Percentiles rank a stretch among this genome's conserved stretches.
phyloP scores from a whole-genome alignment of 2,113 vertebrate genomes.

The Chamaea fasciata region DNA sequence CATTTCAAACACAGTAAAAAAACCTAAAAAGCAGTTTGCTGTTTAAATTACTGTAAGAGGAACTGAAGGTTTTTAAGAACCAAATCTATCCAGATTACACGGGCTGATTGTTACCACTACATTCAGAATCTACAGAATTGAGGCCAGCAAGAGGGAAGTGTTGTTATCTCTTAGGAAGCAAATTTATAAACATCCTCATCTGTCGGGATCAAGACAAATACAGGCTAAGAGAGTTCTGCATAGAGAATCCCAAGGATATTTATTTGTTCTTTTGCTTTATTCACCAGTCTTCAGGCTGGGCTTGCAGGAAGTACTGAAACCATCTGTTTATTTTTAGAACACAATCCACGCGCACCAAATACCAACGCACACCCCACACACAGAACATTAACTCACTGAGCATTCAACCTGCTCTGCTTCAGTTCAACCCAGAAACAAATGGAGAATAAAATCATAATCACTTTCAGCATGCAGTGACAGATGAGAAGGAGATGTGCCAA shows the following conservation, averaged over 20 bases:
- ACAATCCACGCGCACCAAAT: background rate
- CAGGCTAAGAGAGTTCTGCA: background rate
- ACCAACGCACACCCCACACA: background rate
- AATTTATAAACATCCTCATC: background rate
- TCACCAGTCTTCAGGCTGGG: background rate
- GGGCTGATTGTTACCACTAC: background rate
- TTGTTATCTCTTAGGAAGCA: background rate
- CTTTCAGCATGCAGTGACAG: background rate
- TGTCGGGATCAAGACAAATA: background rate
- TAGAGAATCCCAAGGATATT: background rate
- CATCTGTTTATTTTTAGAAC: background rate
- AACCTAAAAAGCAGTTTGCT: background rate
- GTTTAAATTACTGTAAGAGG: background rate
- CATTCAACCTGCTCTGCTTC: background rate
- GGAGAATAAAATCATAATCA: conserved; percentile 4
- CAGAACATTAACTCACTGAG: background rate
- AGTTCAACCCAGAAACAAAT: conserved; percentile 8
- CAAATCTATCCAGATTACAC: background rate
- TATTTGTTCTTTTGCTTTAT: background rate
- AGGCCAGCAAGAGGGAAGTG: background rate
- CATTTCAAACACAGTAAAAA: background rate
- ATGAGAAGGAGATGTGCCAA: background rate
- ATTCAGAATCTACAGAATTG: background rate
- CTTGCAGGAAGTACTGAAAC: background rate
- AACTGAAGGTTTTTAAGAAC: background rate